Percentiles rank a stretch among this genome's conserved stretches.
Evolutionary conservation across 2,888 invertebrate species (phyloP).

Genomic region (Arenicola marina): DNA sequence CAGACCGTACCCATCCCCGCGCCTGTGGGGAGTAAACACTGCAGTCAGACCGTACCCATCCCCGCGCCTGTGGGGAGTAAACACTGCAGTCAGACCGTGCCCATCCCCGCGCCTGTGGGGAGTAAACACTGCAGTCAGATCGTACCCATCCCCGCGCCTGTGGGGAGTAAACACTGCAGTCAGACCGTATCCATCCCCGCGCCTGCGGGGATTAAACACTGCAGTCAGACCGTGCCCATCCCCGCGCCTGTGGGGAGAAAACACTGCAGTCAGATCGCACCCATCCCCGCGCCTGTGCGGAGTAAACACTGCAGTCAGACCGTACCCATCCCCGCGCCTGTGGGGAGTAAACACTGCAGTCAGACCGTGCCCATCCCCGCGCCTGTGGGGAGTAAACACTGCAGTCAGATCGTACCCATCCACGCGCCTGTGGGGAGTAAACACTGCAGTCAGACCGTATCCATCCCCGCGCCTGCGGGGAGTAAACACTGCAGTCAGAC

Average conservation of each 20-base stretch:
- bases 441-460: too few species aligned
- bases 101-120: slow-evolving; percentile 89
- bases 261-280: too few species aligned
- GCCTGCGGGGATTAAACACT: too few species aligned
- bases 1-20: slow-evolving; percentile 90
- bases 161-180: too few species aligned
- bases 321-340: slow-evolving; percentile 90
- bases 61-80: slow-evolving; percentile 92
- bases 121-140: too few species aligned
- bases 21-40: too few species aligned
- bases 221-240: slow-evolving; percentile 87
- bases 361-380: slow-evolving; percentile 90
- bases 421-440: slow-evolving; percentile 92
- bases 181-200: slow-evolving; percentile 90
- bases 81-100: too few species aligned
- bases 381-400: too few species aligned
- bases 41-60: slow-evolving; percentile 87
- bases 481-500: too few species aligned
- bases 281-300: slow-evolving; percentile 89
- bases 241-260: slow-evolving; percentile 92
- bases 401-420: slow-evolving; percentile 87
- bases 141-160: slow-evolving; percentile 90
- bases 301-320: too few species aligned
- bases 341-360: too few species aligned
- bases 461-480: slow-evolving; percentile 89